phyloP scores from a whole-genome alignment of 2,113 vertebrate genomes.

The Paratilapia polleni region DNA sequence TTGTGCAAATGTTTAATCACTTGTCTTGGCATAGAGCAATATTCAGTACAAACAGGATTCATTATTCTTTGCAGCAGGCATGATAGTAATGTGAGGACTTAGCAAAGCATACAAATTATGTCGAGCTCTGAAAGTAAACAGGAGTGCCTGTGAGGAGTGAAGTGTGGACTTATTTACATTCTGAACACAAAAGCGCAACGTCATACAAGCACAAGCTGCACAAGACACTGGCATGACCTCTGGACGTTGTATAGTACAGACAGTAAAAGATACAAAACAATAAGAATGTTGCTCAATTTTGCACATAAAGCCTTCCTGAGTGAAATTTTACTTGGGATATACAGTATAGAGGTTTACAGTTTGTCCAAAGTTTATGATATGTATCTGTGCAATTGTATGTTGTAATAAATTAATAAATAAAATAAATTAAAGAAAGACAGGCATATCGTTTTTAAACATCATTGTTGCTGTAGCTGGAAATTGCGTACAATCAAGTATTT shows the following conservation, averaged over 20 bases:
- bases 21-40: constrained; percentile 45
- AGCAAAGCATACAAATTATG: constrained; percentile 41
- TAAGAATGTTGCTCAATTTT: neutral
- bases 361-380: neutral
- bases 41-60: constrained; percentile 60
- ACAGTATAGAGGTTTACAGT: neutral
- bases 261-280: neutral
- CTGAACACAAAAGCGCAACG: neutral
- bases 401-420: neutral
- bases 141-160: neutral
- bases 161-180: constrained; percentile 32
- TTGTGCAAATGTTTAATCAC: constrained; percentile 73
- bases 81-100: constrained; percentile 38
- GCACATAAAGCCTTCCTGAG: neutral
- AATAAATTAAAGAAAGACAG: neutral
- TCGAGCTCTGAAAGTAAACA: constrained; percentile 40
- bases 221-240: neutral
- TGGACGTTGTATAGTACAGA: neutral
- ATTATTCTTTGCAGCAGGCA: constrained; percentile 43
- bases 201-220: neutral
- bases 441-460: neutral
- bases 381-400: neutral
- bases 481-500: neutral
- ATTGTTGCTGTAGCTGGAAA: accelerated
- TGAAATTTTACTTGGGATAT: neutral